phyloP scores from a whole-genome alignment of 2,113 vertebrate genomes.

The Mesembrinibis cayennensis region DNA sequence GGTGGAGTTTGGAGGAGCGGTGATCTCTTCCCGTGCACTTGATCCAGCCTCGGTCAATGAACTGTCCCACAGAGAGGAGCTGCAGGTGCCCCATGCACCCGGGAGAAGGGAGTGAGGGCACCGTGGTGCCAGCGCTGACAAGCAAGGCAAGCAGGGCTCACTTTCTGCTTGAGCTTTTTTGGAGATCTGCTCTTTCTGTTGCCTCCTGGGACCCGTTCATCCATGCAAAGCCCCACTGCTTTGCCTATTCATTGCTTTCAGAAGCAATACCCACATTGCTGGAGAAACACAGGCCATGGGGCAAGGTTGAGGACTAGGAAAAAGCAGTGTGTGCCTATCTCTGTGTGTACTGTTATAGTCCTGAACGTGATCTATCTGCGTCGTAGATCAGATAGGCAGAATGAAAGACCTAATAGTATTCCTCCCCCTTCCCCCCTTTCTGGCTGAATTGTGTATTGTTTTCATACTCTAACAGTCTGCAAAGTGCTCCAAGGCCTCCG shows the following conservation, averaged over 20 bases:
- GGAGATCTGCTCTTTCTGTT: background rate
- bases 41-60: background rate
- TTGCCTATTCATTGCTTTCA: background rate
- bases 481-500: constrained; percentile 33
- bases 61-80: background rate
- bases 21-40: background rate
- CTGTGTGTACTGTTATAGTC: background rate
- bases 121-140: background rate
- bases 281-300: background rate
- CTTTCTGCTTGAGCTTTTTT: background rate
- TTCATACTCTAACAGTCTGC: constrained; percentile 23
- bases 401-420: constrained; percentile 56
- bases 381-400: constrained; percentile 50
- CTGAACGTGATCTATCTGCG: constrained; percentile 44
- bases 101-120: background rate
- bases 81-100: background rate
- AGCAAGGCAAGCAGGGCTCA: background rate
- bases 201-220: background rate
- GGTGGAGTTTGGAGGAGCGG: background rate
- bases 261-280: background rate
- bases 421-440: constrained; percentile 19
- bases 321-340: background rate
- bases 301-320: background rate
- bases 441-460: constrained; percentile 51
- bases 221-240: background rate